Evolutionary conservation across 2,888 invertebrate species (phyloP), one percentile per base, ranked within the genome.

Genomic region (Galeopsomyia nigrocyanea): DNA sequence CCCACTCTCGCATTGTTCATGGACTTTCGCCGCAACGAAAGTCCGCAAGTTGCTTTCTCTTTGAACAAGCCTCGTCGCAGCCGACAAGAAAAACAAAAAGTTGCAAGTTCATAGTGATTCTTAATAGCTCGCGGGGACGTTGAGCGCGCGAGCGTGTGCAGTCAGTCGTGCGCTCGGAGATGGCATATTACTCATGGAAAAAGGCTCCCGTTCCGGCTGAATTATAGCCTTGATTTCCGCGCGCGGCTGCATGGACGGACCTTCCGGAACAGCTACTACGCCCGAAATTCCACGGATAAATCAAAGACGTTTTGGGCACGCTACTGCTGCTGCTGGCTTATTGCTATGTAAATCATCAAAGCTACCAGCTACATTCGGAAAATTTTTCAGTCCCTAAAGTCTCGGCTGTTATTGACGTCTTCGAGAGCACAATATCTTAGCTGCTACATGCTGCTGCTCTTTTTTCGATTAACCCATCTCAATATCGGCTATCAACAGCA

Each of bases 201-300:
- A 22, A 53, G 50, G 19, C 14, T 3, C 50, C 65, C 66, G 58
- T 39, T 21, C 62, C 26, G 62, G 46, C 75, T 79, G 82, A 81
- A 78, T 80, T 82, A 81, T 79, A 68, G 64, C 75, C 76, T 76
- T 77, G 79, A 81, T 81, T 81, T 82, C 82, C 82, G 81, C 3
- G 31, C 31, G 7, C 13, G 13, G 13, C 10, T 10, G 77, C 77
- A 76, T n/a, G 78, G 81, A 79, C 80, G 81, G 82, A 81, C 81
- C 80, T 81, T 82, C 81, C 82, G 77, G 71, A 76, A 58, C 78
- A n/a, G n/a, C 80, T 79, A 78, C 78, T 77, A 71, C 50, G 75
- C 51, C 74, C 73, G 77, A 81, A 79, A 80, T 80, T 78, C 77
- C 74, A 64, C 69, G 77, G 74, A 79, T 80, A 80, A 80, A 80